phyloP scores from a whole-genome alignment of 2,797 vertebrate genomes.

The Danio jaintianensis region DNA sequence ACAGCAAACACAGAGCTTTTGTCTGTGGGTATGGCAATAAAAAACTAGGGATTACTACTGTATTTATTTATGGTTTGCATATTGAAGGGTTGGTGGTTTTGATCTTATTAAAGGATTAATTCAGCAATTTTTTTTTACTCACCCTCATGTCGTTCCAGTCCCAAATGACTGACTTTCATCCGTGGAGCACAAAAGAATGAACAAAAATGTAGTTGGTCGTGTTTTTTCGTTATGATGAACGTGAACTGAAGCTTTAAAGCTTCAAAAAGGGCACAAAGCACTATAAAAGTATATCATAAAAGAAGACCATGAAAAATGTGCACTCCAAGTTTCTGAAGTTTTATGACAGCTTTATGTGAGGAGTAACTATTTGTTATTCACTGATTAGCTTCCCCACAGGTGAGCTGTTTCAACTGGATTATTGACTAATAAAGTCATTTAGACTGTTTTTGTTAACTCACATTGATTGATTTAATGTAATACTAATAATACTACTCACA shows the following conservation, averaged over 20 bases:
- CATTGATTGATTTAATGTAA: too few species aligned
- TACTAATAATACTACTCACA: too few species aligned
- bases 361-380: not conserved
- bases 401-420: not conserved
- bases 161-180: slow-evolving; percentile 4
- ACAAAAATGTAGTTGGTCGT: not conserved
- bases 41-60: slow-evolving; percentile 31
- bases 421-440: not conserved
- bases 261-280: not conserved
- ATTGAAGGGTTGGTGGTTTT: slow-evolving; percentile 18
- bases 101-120: slow-evolving; percentile 33
- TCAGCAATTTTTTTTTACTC: not conserved
- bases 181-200: not conserved
- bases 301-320: not conserved
- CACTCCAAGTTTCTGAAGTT: not conserved
- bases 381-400: not conserved
- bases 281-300: not conserved
- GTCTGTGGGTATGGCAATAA: slow-evolving; percentile 22
- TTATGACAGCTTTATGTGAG: not conserved
- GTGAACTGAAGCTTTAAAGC: not conserved
- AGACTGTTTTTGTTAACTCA: too few species aligned
- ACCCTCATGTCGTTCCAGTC: slow-evolving; percentile 1
- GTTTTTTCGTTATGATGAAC: not conserved
- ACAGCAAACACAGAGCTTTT: slow-evolving; percentile 42
- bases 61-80: slow-evolving; percentile 31